Percentiles rank a stretch among this genome's conserved stretches.
Evolutionary conservation across 2,113 vertebrate species (phyloP).

Genomic region (Proterorhinus semilunaris): DNA sequence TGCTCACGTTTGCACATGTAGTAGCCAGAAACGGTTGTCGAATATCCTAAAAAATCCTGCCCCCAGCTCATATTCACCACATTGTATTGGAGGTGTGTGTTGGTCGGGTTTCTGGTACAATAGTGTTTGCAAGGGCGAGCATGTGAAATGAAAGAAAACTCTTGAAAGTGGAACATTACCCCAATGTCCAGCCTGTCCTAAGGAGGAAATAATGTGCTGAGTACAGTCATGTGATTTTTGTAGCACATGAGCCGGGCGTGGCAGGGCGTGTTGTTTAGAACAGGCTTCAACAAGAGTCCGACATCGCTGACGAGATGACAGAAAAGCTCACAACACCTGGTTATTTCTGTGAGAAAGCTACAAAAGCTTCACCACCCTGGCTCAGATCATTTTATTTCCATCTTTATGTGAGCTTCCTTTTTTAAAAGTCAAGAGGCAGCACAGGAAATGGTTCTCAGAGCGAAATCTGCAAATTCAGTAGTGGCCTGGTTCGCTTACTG

Average conservation of each 20-base stretch:
- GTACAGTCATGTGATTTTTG: background rate
- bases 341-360: background rate
- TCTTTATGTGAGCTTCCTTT: background rate
- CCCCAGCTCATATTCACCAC: background rate
- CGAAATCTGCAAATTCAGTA: too few species aligned
- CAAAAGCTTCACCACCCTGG: too few species aligned
- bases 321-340: background rate
- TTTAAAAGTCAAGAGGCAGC: too few species aligned
- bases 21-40: too few species aligned
- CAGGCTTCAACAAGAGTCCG: conserved; percentile 26
- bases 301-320: background rate
- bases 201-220: background rate
- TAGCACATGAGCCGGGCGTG: conserved; percentile 16
- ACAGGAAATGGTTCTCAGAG: too few species aligned
- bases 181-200: background rate
- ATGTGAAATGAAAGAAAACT: conserved; percentile 13
- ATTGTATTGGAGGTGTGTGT: conserved; percentile 1
- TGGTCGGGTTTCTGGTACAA: background rate
- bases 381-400: background rate
- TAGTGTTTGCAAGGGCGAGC: background rate
- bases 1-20: background rate
- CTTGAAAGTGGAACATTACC: background rate
- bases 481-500: background rate
- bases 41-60: background rate
- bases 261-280: conserved; percentile 1